These are phyloP conservation scores for Eristalinus aeneus DNA, from an alignment of 2,888 invertebrate genomes.

Conservation along the genomic window DNA sequence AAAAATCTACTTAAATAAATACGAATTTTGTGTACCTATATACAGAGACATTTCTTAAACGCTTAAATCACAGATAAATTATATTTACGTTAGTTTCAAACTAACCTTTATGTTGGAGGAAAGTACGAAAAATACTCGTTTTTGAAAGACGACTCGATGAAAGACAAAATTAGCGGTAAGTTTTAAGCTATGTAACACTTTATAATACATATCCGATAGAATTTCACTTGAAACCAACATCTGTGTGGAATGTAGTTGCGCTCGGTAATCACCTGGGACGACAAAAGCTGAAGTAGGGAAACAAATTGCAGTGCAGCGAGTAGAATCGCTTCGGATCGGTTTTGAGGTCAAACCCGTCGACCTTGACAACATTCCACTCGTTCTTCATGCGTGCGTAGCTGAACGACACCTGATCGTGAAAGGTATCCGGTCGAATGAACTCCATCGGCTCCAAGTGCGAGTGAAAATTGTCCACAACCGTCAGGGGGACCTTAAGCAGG, in stretches of 20 bases:
- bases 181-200: slow-evolving; percentile 58
- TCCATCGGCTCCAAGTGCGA: slow-evolving; percentile 97
- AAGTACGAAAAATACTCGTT: slow-evolving; percentile 19
- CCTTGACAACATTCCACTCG: slow-evolving; percentile 92
- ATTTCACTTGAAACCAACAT: slow-evolving; percentile 11
- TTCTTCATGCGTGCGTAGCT: slow-evolving; percentile 90
- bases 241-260: no score
- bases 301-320: slow-evolving; percentile 94
- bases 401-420: slow-evolving; percentile 93
- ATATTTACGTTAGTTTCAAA: slow-evolving; percentile 58
- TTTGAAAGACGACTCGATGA: slow-evolving; percentile 2
- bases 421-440: slow-evolving; percentile 88
- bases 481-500: slow-evolving; percentile 91
- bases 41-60: slow-evolving; percentile 52
- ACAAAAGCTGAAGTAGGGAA: slow-evolving; percentile 92
- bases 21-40: slow-evolving; percentile 25
- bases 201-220: slow-evolving; percentile 60
- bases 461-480: slow-evolving; percentile 94
- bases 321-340: slow-evolving; percentile 94
- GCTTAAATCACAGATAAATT: slow-evolving; percentile 67
- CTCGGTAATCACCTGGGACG: slow-evolving; percentile 83
- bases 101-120: slow-evolving; percentile 25
- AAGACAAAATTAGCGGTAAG: neutral
- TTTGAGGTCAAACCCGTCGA: slow-evolving; percentile 90
- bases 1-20: slow-evolving; percentile 3